A percentile compares a stretch with the other conserved stretches of the same genome.
phyloP scores from a whole-genome alignment of 2,113 vertebrate species.

The Lethenteron camtschaticum region DNA sequence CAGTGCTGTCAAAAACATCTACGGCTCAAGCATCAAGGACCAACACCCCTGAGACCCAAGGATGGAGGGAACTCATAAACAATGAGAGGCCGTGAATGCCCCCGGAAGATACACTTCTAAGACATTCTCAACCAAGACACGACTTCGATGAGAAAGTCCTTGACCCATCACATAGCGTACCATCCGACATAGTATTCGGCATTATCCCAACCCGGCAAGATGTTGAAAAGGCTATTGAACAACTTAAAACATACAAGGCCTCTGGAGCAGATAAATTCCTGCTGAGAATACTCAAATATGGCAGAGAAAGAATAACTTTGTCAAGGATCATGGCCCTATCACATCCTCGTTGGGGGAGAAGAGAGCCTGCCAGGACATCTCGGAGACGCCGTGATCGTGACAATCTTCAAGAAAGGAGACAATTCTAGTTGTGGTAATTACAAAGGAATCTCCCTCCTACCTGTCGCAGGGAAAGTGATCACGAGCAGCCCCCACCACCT shows the following conservation, averaged over 20 bases:
- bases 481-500: not conserved
- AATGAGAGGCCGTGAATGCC: not conserved
- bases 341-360: no score
- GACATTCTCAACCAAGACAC: no score
- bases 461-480: not conserved
- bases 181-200: no score
- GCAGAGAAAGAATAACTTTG: not conserved
- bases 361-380: no score
- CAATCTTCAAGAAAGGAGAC: slow-evolving; percentile 1
- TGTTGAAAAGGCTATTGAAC: not conserved
- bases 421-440: not conserved
- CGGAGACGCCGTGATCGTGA: not conserved
- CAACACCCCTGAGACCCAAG: no score
- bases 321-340: no score
- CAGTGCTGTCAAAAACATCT: no score
- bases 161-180: not conserved
- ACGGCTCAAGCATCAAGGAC: no score
- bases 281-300: not conserved
- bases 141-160: no score
- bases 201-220: no score
- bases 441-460: not conserved
- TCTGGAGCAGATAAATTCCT: not conserved
- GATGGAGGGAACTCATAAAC: no score
- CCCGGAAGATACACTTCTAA: not conserved
- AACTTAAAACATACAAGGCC: not conserved